phyloP scores from a whole-genome alignment of 2,113 vertebrate species.

The Dromas ardeola region DNA sequence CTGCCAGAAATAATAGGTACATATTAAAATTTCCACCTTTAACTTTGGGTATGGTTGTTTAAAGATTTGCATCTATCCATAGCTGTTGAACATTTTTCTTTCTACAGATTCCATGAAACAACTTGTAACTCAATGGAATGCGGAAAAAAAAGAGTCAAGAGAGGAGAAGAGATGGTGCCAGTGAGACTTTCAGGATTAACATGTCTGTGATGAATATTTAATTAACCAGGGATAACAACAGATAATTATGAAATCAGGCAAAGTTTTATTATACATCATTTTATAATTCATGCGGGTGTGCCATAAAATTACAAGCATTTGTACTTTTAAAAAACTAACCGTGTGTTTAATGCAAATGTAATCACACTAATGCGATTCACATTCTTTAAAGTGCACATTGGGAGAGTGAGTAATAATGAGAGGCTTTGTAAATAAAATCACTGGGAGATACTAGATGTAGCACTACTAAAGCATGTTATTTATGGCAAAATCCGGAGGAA shows the following conservation, averaged over 20 bases:
- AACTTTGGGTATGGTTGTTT: not conserved
- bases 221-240: slow-evolving; percentile 53
- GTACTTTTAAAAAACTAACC: slow-evolving; percentile 32
- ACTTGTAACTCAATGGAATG: not conserved
- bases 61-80: not conserved
- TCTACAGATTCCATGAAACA: not conserved
- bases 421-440: slow-evolving; percentile 56
- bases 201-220: slow-evolving; percentile 36
- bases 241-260: slow-evolving; percentile 53
- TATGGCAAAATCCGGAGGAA: not conserved
- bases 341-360: slow-evolving; percentile 59
- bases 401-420: slow-evolving; percentile 6
- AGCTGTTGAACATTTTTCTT: not conserved
- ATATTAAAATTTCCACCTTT: slow-evolving; percentile 1
- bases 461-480: not conserved
- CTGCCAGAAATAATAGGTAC: slow-evolving; percentile 18
- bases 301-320: slow-evolving; percentile 51
- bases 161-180: not conserved
- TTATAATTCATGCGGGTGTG: slow-evolving; percentile 43
- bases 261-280: slow-evolving; percentile 43
- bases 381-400: slow-evolving; percentile 32
- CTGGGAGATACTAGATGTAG: not conserved
- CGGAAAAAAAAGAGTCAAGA: not conserved
- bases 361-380: slow-evolving; percentile 8
- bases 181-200: not conserved